Conservation (phyloP, 2,797 vertebrate species). For the Threskiornis aethiopicus region DNA sequence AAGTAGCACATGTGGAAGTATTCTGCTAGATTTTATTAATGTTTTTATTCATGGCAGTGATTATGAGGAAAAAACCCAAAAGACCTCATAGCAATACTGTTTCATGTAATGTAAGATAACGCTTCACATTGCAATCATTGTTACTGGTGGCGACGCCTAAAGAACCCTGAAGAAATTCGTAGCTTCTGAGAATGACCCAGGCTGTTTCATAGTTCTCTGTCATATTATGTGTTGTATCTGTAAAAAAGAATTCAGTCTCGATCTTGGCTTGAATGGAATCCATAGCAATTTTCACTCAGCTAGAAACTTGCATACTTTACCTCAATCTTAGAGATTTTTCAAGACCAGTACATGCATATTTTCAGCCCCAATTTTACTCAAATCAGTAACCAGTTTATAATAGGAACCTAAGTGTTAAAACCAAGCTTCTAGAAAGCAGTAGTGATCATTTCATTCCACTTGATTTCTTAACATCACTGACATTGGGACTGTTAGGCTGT, state of each 20-base stretch:
- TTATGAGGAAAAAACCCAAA: background rate
- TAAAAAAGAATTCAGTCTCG: background rate
- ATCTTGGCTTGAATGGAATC: background rate
- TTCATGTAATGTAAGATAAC: background rate
- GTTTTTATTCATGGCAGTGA: background rate
- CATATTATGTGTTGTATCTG: background rate
- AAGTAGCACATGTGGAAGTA: background rate
- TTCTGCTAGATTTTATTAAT: background rate
- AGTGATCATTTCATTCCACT: background rate
- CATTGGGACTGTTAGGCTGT: background rate
- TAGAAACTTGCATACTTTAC: background rate
- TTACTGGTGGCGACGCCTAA: background rate
- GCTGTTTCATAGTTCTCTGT: background rate
- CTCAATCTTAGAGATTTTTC: background rate
- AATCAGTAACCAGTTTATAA: background rate
- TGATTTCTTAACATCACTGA: background rate
- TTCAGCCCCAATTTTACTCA: background rate
- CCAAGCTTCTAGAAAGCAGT: background rate
- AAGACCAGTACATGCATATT: background rate
- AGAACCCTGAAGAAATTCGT: background rate
- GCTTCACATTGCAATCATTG: background rate
- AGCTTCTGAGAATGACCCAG: background rate
- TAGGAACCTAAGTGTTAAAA: background rate
- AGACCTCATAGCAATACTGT: background rate
- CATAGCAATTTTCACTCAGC: background rate